Evolutionary conservation across 2,113 vertebrate genomes (phyloP), one percentile per base, ranked within the genome.

Genomic region (Setophaga petechia): DNA sequence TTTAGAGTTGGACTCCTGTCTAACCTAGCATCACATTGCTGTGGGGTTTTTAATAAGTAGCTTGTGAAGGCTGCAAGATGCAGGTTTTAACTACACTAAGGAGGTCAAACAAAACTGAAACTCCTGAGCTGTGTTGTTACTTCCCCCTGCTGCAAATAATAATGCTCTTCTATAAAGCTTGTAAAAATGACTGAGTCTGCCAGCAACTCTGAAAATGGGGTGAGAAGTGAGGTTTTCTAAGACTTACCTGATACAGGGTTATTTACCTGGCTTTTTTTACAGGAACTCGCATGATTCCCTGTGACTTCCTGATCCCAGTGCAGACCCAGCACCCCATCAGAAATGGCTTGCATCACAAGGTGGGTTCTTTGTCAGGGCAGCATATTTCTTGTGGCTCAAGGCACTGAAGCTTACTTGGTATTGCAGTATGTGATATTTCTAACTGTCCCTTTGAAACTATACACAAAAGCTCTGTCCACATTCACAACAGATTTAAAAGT

Each of bases 211-310:
- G 80, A 9, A 52, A 59, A 15, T 52, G 9, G 47, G 12, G 18
- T 39, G 6, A 62, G 59, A 59, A 33, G 8, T 66, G 8, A 65
- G n/a, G 17, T 69, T 76, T 89, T 68, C 20, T 57, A 37, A 68
- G 57, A 23, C 15, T 52, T 71, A 28, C 2, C 12, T 69, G 11
- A 30, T 83, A 33, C 15, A 63, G n/a, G 7, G 10, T 63, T 72
- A 58, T 52, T 84, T 49, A 85, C 5, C 2, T 61, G 66, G 11
- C 15, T 71, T 51, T 87, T 57, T 41, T 55, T 67, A 18, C 3
- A 99, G 99, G 99, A 73, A 99, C 99, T 90, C 98, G 99, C 39
- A 98, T 99, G 98, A 99, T 99, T 97, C 99, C 99, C 10, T 98
- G 99, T 83, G 99, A 99, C 94, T 99, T 99, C 94, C 97, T 99